Conservation (phyloP, 1,140 invertebrate genomes). For the Zaprionus ornatus region DNA sequence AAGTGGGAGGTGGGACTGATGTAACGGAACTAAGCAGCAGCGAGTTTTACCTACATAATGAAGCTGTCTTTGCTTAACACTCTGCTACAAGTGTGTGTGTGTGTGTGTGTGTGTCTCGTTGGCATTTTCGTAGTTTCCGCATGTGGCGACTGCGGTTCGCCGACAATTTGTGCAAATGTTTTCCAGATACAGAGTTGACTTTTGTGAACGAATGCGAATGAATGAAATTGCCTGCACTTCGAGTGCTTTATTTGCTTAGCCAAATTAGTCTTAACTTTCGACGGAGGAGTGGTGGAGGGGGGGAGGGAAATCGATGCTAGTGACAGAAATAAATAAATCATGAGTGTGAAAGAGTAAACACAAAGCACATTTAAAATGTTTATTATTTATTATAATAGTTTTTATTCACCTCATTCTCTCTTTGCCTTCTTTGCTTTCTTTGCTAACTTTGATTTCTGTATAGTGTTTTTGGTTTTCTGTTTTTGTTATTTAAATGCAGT, state of each 20-base stretch:
- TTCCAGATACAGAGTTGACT: slow-evolving; percentile 52
- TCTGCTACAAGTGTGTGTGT: slow-evolving; percentile 3
- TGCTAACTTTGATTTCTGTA: slow-evolving; percentile 45
- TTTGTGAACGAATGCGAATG: slow-evolving; percentile 2
- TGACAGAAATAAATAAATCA: slow-evolving; percentile 3
- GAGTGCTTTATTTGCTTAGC: slow-evolving; percentile 58
- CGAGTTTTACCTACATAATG: slow-evolving; percentile 50
- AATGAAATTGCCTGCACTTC: slow-evolving; percentile 10
- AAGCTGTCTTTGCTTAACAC: slow-evolving; percentile 42
- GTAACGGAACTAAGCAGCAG: slow-evolving; percentile 54
- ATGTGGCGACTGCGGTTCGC: slow-evolving; percentile 76
- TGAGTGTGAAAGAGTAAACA: slow-evolving; percentile 7
- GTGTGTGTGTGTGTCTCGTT: slow-evolving; percentile 16
- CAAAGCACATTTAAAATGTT: slow-evolving; percentile 69
- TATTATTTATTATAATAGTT: slow-evolving; percentile 75
- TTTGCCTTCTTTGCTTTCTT: slow-evolving; percentile 36
- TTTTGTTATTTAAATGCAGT: slow-evolving; percentile 71
- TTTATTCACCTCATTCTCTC: slow-evolving; percentile 67
- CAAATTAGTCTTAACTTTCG: slow-evolving; percentile 67
- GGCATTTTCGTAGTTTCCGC: slow-evolving; percentile 60
- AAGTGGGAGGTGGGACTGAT: background rate
- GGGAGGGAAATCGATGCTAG: background rate
- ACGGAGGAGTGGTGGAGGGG: too few relatives aligned
- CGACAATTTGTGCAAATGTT: slow-evolving; percentile 78
- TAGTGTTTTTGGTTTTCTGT: slow-evolving; percentile 21